Evolutionary conservation across 2,113 vertebrate species (phyloP).

Genomic region (Ochotona princeps): DNA sequence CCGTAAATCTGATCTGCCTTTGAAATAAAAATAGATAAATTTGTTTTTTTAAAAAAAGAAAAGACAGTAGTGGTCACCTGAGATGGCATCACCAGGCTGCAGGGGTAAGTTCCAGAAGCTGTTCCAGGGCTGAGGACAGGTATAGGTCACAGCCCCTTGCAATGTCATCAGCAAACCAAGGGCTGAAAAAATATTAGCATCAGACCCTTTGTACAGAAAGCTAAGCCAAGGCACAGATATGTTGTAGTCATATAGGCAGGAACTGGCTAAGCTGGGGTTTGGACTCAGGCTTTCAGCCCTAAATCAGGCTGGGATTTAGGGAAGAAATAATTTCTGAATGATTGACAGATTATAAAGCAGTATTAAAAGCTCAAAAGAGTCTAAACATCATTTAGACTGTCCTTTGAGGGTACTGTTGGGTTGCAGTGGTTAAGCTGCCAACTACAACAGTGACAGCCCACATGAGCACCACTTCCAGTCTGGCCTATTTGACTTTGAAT

Average conservation of each 20-base stretch:
- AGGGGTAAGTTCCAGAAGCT: fast-evolving
- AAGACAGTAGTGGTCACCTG: not conserved
- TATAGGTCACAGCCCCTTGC: too few species aligned
- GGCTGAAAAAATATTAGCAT: not conserved
- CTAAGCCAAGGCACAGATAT: not conserved
- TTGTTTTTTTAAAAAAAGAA: too few species aligned
- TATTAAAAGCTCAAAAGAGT: not conserved
- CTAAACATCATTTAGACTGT: not conserved
- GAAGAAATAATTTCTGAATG: not conserved
- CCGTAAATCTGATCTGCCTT: too few species aligned
- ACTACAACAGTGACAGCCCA: too few species aligned
- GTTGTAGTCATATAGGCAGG: not conserved
- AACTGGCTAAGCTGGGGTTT: not conserved
- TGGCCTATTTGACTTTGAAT: too few species aligned
- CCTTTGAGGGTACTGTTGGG: too few species aligned
- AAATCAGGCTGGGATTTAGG: not conserved
- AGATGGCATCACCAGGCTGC: not conserved
- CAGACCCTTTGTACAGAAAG: not conserved
- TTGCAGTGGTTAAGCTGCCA: too few species aligned
- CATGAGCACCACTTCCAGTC: too few species aligned
- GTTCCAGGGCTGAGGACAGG: not conserved
- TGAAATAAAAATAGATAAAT: too few species aligned
- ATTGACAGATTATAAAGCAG: not conserved
- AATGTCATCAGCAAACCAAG: too few species aligned
- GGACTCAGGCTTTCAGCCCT: not conserved